phyloP scores from a whole-genome alignment of 1,140 invertebrate genomes.

The Paralvinella palmiformis region DNA sequence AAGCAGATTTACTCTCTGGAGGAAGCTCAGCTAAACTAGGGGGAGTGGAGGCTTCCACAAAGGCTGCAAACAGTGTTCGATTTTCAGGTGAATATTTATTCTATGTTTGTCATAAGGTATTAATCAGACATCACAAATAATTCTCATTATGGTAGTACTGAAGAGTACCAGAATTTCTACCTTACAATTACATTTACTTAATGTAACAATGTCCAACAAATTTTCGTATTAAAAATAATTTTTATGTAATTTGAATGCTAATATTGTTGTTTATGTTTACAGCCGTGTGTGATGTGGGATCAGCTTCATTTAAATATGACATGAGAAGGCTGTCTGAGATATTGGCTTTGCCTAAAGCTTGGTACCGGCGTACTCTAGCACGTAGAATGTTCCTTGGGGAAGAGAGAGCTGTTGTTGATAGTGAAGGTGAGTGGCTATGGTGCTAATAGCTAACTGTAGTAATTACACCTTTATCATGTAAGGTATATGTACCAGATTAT shows the following conservation, averaged over 20 bases:
- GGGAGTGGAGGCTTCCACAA: slow-evolving; percentile 16
- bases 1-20: slow-evolving; percentile 1
- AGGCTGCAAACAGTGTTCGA: slow-evolving; percentile 54
- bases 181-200: not conserved
- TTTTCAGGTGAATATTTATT: slow-evolving; percentile 73
- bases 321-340: slow-evolving; percentile 97
- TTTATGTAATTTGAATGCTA: not conserved
- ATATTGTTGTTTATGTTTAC: slow-evolving; percentile 27
- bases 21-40: not conserved
- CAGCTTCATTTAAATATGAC: slow-evolving; percentile 98
- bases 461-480: too few relatives aligned
- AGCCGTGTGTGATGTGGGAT: slow-evolving; percentile 92
- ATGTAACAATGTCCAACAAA: not conserved
- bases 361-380: slow-evolving; percentile 77
- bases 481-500: too few relatives aligned
- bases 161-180: not conserved
- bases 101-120: too few relatives aligned
- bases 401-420: slow-evolving; percentile 32
- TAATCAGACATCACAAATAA: too few relatives aligned
- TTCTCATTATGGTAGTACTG: too few relatives aligned
- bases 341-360: slow-evolving; percentile 94
- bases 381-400: slow-evolving; percentile 89
- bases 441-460: too few relatives aligned
- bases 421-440: too few relatives aligned
- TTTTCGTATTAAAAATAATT: slow-evolving; percentile 1